phyloP scores from a whole-genome alignment of 2,113 vertebrate genomes.

The Pyxicephalus adspersus region DNA sequence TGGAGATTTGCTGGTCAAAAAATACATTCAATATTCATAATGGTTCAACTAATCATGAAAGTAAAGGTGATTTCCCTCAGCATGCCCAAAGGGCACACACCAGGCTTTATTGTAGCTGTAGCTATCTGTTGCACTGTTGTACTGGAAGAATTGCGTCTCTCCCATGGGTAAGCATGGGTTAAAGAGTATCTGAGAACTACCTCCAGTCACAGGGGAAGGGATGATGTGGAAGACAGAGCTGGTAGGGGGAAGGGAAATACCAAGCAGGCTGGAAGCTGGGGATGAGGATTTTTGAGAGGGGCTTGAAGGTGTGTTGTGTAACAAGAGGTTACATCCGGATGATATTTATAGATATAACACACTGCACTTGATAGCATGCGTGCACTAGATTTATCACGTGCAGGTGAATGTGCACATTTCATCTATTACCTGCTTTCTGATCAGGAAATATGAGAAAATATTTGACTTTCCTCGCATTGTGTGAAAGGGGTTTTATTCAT shows the following conservation, averaged over 20 bases:
- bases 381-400: slow-evolving; percentile 16
- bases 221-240: slow-evolving; percentile 13
- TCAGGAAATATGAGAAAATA: too few relatives aligned
- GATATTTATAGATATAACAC: slow-evolving; percentile 43
- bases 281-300: slow-evolving; percentile 40
- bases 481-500: too few relatives aligned
- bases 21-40: neutral
- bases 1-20: neutral
- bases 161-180: slow-evolving; percentile 25
- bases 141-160: neutral
- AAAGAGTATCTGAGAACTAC: slow-evolving; percentile 23
- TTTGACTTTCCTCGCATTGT: too few relatives aligned
- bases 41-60: neutral
- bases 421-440: too few relatives aligned
- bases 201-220: slow-evolving; percentile 19
- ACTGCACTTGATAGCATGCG: slow-evolving; percentile 23
- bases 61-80: neutral
- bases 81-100: neutral
- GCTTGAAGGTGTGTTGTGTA: slow-evolving; percentile 42
- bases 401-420: slow-evolving; percentile 18
- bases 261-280: slow-evolving; percentile 7
- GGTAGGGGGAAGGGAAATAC: slow-evolving; percentile 25
- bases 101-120: neutral
- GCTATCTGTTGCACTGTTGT: too few relatives aligned
- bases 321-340: slow-evolving; percentile 43